phyloP scores from a whole-genome alignment of 2,113 vertebrate genomes.

The Willisornis vidua region DNA sequence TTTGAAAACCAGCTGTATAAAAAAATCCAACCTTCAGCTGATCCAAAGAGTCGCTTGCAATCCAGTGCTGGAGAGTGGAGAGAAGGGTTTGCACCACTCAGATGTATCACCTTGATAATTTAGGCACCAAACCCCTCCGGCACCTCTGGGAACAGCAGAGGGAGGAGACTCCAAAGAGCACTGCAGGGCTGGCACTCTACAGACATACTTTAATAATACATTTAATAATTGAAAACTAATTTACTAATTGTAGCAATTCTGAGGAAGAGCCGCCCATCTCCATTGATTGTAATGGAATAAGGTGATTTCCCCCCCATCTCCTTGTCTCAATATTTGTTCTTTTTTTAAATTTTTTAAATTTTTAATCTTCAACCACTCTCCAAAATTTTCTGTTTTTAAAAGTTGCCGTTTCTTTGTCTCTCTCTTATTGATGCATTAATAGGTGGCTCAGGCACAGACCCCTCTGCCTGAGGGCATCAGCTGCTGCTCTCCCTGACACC shows the following conservation, averaged over 20 bases:
- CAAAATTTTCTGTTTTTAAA: neutral
- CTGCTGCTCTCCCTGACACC: neutral
- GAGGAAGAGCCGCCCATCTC: neutral
- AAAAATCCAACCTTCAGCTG: neutral
- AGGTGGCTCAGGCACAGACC: neutral
- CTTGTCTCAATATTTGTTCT: neutral
- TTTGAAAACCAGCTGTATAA: neutral
- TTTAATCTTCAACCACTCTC: neutral
- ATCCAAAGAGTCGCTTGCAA: neutral
- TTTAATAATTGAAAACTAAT: neutral
- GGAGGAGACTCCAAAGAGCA: neutral
- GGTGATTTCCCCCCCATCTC: neutral
- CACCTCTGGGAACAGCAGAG: neutral
- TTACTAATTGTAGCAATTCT: neutral
- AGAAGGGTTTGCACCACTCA: neutral
- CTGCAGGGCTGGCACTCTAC: neutral
- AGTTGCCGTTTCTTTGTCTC: neutral
- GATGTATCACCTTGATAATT: neutral
- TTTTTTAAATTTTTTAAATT: neutral
- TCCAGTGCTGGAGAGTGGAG: neutral
- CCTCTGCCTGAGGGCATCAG: neutral
- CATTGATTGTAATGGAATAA: neutral
- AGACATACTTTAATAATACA: neutral
- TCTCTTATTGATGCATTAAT: neutral
- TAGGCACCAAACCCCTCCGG: neutral